Evolutionary conservation across 2,888 invertebrate genomes (phyloP).

Genomic region (Lapara coniferarum): DNA sequence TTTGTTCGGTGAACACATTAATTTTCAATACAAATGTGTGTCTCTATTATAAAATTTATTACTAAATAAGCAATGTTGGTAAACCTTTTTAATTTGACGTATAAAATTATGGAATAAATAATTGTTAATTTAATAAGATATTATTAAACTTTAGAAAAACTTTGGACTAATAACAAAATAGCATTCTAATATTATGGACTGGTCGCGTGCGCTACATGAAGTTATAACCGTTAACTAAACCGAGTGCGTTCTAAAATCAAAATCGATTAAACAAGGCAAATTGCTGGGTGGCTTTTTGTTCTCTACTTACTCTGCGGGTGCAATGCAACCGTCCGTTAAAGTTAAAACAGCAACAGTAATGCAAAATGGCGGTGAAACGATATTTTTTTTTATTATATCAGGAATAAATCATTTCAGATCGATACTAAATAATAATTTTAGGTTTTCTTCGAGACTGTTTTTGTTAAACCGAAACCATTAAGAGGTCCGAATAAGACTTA

Average conservation of each 20-base stretch:
- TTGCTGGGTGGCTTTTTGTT: constrained; percentile 40
- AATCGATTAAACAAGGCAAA: constrained; percentile 40
- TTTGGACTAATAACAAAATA: neutral
- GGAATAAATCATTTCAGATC: neutral
- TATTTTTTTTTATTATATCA: neutral
- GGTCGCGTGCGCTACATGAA: constrained; percentile 13
- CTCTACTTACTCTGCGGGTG: constrained; percentile 53
- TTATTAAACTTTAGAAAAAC: neutral
- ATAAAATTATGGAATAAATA: too few relatives aligned
- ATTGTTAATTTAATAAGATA: too few relatives aligned
- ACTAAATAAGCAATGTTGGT: too few relatives aligned
- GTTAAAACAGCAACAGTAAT: neutral
- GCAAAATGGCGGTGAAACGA: neutral
- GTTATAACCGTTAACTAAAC: neutral
- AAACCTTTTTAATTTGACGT: too few relatives aligned
- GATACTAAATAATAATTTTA: neutral
- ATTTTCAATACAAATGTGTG: too few relatives aligned
- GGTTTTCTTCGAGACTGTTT: too few relatives aligned
- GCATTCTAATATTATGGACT: constrained; percentile 2
- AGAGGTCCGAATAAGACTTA: too few relatives aligned
- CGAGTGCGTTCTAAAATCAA: constrained; percentile 13
- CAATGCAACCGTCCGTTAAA: constrained; percentile 35
- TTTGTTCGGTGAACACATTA: too few relatives aligned
- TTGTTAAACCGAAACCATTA: too few relatives aligned
- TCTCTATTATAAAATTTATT: too few relatives aligned